Percentiles rank a stretch among this genome's conserved stretches.
phyloP scores from a whole-genome alignment of 2,797 vertebrate genomes.

The Emys orbicularis region DNA sequence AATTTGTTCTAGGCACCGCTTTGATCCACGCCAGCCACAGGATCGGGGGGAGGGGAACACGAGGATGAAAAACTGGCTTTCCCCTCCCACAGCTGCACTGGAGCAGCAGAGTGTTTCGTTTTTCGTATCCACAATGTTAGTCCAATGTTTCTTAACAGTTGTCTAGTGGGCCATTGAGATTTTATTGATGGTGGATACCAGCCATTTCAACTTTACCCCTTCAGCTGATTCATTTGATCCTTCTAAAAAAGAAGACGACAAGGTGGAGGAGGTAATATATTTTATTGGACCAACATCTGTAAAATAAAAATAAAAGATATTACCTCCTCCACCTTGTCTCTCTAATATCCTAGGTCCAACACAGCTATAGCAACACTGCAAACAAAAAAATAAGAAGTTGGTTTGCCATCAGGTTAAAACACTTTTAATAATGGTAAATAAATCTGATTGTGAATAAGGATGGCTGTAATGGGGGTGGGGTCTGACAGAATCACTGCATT shows the following conservation, averaged over 20 bases:
- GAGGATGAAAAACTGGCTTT: not conserved
- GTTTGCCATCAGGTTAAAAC: slow-evolving; percentile 22
- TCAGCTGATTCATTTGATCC: not conserved
- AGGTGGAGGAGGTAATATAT: not conserved
- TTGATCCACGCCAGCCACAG: not conserved
- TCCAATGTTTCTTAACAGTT: not conserved
- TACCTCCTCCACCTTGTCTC: too few relatives aligned
- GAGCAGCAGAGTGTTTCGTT: not conserved
- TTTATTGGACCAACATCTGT: not conserved
- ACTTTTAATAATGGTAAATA: not conserved
- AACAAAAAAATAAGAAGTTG: not conserved
- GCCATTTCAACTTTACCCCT: not conserved
- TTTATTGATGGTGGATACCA: not conserved
- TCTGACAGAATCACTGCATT: too few relatives aligned
- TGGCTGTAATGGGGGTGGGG: not conserved
- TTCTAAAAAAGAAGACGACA: not conserved
- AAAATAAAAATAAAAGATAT: not conserved
- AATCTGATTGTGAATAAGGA: slow-evolving; percentile 1
- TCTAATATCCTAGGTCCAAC: not conserved
- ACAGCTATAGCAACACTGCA: not conserved
- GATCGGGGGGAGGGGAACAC: too few relatives aligned
- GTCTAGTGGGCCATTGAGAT: not conserved
- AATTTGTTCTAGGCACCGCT: not conserved
- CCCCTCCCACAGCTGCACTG: not conserved
- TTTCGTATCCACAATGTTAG: not conserved